A percentile compares a stretch with the other conserved stretches of the same genome.
Conservation (phyloP, 2,888 invertebrate species). For the Ectropis crepuscularia region DNA sequence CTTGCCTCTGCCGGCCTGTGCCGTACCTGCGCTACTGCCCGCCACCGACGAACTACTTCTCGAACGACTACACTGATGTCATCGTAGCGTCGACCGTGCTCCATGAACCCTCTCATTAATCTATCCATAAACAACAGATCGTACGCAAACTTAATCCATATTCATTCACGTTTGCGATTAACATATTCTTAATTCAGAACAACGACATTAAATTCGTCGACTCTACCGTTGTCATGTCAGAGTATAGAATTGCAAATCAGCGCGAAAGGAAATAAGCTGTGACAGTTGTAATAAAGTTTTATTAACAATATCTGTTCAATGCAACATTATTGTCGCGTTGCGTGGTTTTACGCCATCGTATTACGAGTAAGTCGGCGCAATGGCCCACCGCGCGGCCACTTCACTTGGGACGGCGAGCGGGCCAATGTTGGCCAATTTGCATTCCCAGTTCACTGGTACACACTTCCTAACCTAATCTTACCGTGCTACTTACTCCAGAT, state of each 20-base stretch:
- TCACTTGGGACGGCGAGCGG: constrained; percentile 31
- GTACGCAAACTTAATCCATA: constrained; percentile 33
- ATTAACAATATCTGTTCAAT: constrained; percentile 28
- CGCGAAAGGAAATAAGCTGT: constrained; percentile 3
- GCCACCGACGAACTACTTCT: constrained; percentile 46
- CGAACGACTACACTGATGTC: constrained; percentile 43
- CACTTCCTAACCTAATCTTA: constrained; percentile 38
- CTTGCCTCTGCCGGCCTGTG: constrained; percentile 21
- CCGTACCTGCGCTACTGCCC: constrained; percentile 12
- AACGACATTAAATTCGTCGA: constrained; percentile 4
- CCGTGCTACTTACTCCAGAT: constrained; percentile 11
- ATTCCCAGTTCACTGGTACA: constrained; percentile 51
- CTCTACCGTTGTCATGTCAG: constrained; percentile 10
- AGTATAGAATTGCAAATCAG: constrained; percentile 10
- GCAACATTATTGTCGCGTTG: constrained; percentile 25
- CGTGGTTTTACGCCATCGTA: constrained; percentile 29
- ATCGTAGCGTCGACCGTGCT: constrained; percentile 36
- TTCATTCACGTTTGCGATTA: constrained; percentile 25
- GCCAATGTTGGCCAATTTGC: constrained; percentile 50
- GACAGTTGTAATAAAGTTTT: constrained; percentile 17
- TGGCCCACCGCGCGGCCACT: constrained; percentile 34
- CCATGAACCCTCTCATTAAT: constrained; percentile 41
- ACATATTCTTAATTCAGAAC: constrained; percentile 8
- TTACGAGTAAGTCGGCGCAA: constrained; percentile 43
- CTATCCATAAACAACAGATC: constrained; percentile 31